phyloP scores from a whole-genome alignment of 2,888 invertebrate species.

The Phalera bucephala region DNA sequence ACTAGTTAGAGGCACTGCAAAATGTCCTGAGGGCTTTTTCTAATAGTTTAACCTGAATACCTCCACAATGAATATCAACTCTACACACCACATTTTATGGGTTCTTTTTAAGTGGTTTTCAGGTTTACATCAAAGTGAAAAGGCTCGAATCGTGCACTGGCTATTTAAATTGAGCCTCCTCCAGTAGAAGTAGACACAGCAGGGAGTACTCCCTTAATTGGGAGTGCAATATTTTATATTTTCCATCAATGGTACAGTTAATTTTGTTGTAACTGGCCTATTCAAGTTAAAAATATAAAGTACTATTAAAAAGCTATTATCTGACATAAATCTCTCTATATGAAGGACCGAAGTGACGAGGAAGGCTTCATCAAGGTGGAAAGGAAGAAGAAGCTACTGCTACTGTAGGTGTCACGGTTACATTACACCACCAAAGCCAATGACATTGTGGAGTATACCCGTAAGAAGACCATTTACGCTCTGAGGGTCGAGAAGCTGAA shows the following conservation, averaged over 20 bases:
- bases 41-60: constrained; percentile 59
- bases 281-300: background rate
- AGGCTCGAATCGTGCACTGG: constrained; percentile 68
- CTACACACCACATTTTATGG: constrained; percentile 12
- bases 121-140: constrained; percentile 24
- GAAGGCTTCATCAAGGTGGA: too few relatives aligned
- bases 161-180: constrained; percentile 70
- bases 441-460: too few relatives aligned
- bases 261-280: constrained; percentile 39
- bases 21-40: constrained; percentile 62
- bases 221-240: constrained; percentile 75
- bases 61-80: constrained; percentile 33
- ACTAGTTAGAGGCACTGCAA: constrained; percentile 60
- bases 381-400: too few relatives aligned
- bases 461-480: too few relatives aligned
- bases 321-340: too few relatives aligned
- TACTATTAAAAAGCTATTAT: background rate
- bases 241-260: constrained; percentile 46
- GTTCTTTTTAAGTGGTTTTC: constrained; percentile 22
- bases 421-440: too few relatives aligned
- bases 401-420: too few relatives aligned
- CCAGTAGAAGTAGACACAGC: constrained; percentile 69
- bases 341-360: too few relatives aligned
- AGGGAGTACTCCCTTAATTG: constrained; percentile 78
- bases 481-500: too few relatives aligned